Conservation (phyloP, 2,797 vertebrate species). For the Alcedo quadribrachys region DNA sequence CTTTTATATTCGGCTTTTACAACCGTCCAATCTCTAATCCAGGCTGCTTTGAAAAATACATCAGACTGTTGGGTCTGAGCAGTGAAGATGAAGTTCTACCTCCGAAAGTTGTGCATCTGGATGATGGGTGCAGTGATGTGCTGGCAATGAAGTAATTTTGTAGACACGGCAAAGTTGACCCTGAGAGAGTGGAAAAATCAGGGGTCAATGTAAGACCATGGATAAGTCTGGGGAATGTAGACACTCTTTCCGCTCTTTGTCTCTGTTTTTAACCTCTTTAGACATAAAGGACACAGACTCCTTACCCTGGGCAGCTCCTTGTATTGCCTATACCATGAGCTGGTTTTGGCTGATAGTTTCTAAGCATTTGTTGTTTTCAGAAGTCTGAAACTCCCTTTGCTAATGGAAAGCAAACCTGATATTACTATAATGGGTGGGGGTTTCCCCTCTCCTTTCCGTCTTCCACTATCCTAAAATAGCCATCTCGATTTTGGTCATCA, state of each 20-base stretch:
- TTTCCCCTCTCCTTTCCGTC: background rate
- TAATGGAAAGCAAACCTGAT: slow-evolving; percentile 17
- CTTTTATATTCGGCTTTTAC: background rate
- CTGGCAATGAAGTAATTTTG: background rate
- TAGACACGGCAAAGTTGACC: background rate
- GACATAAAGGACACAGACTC: background rate
- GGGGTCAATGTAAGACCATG: background rate
- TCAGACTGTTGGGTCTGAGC: background rate
- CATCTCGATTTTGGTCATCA: background rate
- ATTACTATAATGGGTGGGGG: background rate
- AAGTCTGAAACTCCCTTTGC: background rate
- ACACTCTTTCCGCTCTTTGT: background rate
- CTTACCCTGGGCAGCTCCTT: background rate
- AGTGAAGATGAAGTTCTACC: background rate
- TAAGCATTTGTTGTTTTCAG: background rate
- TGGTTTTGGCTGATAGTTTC: background rate
- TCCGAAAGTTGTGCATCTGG: background rate
- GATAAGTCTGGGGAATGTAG: background rate
- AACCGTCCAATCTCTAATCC: background rate
- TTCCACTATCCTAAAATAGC: slow-evolving; percentile 38
- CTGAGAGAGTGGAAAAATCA: background rate
- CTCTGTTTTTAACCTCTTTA: background rate
- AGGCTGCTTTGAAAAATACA: background rate
- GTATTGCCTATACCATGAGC: background rate
- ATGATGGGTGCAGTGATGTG: fast-evolving